Percentiles rank a stretch among this genome's conserved stretches.
Evolutionary conservation across 2,113 vertebrate genomes (phyloP).

Genomic region (Cercopithecus mona): DNA sequence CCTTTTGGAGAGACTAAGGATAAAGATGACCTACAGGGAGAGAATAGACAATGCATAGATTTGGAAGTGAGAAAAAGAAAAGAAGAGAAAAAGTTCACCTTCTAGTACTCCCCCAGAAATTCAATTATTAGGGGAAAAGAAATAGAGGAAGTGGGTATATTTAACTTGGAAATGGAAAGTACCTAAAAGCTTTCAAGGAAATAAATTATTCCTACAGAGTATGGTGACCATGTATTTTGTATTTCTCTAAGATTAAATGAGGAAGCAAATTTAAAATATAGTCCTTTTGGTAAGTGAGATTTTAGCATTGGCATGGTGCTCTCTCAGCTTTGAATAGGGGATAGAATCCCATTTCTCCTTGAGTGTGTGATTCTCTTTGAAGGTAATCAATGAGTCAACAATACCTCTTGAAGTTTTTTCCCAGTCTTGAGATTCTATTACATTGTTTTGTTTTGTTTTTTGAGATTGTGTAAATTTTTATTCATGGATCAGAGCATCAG

Average conservation of each 20-base stretch:
- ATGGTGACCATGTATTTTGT: neutral
- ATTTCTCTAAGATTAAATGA: neutral
- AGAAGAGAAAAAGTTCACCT: neutral
- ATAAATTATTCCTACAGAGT: neutral
- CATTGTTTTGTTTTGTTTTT: neutral
- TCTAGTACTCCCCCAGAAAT: neutral
- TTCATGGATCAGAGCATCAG: neutral
- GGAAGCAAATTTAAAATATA: neutral
- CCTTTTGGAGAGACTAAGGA: neutral
- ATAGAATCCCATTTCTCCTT: neutral
- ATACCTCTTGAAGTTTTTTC: neutral
- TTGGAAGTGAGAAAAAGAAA: neutral
- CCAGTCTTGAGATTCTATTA: neutral
- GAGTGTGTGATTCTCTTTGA: neutral
- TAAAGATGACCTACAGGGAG: neutral
- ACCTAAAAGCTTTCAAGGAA: neutral
- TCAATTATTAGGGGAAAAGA: neutral
- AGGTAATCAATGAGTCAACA: neutral
- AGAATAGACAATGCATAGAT: neutral
- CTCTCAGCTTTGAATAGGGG: too few species aligned
- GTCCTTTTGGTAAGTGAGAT: neutral
- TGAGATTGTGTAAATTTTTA: neutral
- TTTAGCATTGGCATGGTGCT: neutral
- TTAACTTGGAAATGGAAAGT: neutral
- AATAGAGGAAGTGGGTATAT: neutral